Evolutionary conservation across 2,797 vertebrate genomes (phyloP).

Genomic region (Falco biarmicus): DNA sequence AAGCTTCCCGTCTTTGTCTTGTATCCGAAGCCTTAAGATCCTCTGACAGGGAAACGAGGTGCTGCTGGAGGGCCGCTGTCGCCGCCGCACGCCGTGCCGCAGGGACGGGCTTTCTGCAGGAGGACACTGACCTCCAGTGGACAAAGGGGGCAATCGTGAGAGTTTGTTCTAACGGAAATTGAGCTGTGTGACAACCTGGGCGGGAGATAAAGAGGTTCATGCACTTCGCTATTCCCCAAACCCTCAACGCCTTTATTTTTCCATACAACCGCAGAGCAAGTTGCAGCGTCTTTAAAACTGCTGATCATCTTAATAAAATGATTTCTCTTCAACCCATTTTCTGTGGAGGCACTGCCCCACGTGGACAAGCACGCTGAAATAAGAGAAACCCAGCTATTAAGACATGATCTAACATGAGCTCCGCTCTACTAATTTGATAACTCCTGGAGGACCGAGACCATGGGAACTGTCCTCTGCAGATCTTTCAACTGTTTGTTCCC

Average conservation of each 20-base stretch:
- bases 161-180: not conserved
- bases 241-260: not conserved
- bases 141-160: not conserved
- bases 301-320: not conserved
- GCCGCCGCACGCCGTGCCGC: not conserved
- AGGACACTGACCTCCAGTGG: constrained; percentile 68
- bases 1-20: not conserved
- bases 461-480: not conserved
- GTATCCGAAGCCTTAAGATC: not conserved
- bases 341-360: not conserved
- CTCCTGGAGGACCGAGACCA: not conserved
- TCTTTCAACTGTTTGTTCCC: not conserved
- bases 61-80: not conserved
- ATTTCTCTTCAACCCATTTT: not conserved
- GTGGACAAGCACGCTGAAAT: not conserved
- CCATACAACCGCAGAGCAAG: not conserved
- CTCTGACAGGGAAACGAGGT: not conserved
- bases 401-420: not conserved
- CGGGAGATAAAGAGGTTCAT: not conserved
- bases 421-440: not conserved
- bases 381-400: not conserved
- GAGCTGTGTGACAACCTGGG: too few species aligned
- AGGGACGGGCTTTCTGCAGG: not conserved
- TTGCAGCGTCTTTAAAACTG: not conserved
- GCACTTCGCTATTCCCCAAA: not conserved